A percentile compares a stretch with the other conserved stretches of the same genome.
phyloP scores from a whole-genome alignment of 2,797 vertebrate genomes.

The Girardinus metallicus region DNA sequence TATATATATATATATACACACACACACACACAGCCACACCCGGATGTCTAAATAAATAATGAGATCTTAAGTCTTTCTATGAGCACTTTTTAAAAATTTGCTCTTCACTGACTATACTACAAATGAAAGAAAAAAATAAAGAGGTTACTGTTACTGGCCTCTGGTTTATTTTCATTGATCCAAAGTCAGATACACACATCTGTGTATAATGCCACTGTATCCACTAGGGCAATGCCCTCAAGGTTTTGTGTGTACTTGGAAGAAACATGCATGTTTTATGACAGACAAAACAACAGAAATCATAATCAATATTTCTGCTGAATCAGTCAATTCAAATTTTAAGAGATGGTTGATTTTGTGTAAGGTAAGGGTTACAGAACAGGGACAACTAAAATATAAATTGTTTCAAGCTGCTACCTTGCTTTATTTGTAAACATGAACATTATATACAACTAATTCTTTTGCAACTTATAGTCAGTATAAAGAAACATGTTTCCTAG shows the following conservation, averaged over 20 bases:
- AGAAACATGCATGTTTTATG: neutral
- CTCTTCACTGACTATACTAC: neutral
- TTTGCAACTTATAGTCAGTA: neutral
- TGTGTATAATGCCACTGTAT: constrained; percentile 18
- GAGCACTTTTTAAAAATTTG: neutral
- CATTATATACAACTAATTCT: neutral
- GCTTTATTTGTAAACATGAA: neutral
- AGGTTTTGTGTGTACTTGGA: neutral
- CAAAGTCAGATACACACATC: constrained; percentile 25
- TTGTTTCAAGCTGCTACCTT: neutral
- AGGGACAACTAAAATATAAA: neutral
- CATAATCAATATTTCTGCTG: neutral
- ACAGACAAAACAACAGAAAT: constrained; percentile 12
- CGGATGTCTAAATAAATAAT: neutral
- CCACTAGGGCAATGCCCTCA: neutral
- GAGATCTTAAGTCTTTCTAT: neutral
- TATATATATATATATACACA: too few relatives aligned
- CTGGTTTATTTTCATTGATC: constrained; percentile 34
- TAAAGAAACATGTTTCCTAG: neutral
- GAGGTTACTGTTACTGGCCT: neutral
- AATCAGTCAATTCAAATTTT: neutral
- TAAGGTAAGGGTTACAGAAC: neutral
- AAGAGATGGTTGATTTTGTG: neutral
- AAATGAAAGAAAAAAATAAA: neutral
- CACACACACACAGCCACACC: too few relatives aligned